Conservation (phyloP, 2,888 invertebrate genomes). For the Temnothorax ravouxi region DNA sequence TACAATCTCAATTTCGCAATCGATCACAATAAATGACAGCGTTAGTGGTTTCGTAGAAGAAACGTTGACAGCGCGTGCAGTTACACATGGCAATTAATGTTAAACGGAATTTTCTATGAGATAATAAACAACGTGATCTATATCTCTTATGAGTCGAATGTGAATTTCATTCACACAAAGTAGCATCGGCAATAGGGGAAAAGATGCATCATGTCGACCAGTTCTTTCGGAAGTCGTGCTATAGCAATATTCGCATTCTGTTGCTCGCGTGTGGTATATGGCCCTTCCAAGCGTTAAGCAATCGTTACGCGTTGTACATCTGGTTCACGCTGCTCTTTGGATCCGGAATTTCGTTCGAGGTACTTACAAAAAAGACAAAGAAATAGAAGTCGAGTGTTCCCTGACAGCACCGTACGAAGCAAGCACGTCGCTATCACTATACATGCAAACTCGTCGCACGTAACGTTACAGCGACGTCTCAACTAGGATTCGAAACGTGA, state of each 20-base stretch:
- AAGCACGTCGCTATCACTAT: too few relatives aligned
- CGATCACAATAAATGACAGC: neutral
- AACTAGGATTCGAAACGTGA: too few relatives aligned
- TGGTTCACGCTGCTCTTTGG: neutral
- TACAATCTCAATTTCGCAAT: constrained; percentile 12
- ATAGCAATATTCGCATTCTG: constrained; percentile 3
- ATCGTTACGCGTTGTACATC: constrained; percentile 15
- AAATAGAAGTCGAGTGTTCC: too few relatives aligned
- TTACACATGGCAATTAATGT: neutral
- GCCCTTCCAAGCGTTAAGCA: constrained; percentile 8
- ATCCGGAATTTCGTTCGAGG: constrained; percentile 7
- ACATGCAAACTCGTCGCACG: too few relatives aligned
- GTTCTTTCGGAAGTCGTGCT: constrained; percentile 20
- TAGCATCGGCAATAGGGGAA: too few relatives aligned
- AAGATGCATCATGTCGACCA: neutral
- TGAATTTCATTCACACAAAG: neutral
- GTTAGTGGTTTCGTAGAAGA: neutral
- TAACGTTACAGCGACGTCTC: too few relatives aligned
- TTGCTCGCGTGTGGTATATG: neutral
- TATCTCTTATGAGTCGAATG: neutral
- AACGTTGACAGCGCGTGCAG: neutral
- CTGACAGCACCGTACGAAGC: too few relatives aligned
- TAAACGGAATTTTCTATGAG: constrained; percentile 25
- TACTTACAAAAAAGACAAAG: neutral
- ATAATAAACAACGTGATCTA: neutral